These are phyloP conservation scores for Lerista edwardsae DNA, from an alignment of 2,797 vertebrate genomes.

Conservation along the genomic window DNA sequence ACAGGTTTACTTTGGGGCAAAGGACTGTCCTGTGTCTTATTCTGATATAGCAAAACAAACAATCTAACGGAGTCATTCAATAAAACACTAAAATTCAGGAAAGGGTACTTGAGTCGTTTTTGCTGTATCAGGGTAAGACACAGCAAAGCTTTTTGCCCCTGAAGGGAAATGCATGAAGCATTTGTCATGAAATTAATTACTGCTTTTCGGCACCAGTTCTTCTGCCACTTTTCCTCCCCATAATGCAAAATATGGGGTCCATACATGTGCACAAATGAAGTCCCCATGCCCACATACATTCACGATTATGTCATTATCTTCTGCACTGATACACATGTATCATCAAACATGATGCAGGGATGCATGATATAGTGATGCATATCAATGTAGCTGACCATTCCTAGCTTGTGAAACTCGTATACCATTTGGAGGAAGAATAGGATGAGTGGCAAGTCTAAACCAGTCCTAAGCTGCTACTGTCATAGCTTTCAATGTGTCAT, in stretches of 20 bases:
- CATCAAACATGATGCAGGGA: no score
- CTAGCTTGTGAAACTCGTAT: background rate
- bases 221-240: background rate
- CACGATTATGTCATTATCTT: background rate
- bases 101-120: no score
- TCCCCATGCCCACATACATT: no score
- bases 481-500: background rate
- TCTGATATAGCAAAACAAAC: no score
- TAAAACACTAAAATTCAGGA: no score
- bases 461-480: background rate
- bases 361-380: background rate
- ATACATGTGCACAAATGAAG: background rate
- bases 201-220: background rate
- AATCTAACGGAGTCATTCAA: no score
- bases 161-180: no score
- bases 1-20: no score
- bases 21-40: no score
- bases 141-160: no score
- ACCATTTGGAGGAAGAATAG: background rate
- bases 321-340: background rate
- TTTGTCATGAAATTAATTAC: background rate
- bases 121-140: no score
- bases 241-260: background rate
- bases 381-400: background rate
- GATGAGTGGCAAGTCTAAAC: background rate